phyloP scores from a whole-genome alignment of 2,797 vertebrate genomes.

The Gila robusta region DNA sequence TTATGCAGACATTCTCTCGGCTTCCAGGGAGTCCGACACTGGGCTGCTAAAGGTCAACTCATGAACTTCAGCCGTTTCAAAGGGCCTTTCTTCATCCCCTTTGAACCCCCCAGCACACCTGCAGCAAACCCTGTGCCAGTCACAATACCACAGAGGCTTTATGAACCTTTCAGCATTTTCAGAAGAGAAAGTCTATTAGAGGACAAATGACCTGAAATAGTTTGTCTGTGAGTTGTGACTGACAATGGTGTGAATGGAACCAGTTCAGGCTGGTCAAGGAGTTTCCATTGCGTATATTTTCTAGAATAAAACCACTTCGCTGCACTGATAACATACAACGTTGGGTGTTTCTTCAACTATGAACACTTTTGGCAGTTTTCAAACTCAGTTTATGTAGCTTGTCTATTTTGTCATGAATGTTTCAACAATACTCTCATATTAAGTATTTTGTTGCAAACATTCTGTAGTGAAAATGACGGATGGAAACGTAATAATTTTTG shows the following conservation, averaged over 20 bases:
- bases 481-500: neutral
- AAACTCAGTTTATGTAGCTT: neutral
- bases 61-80: slow-evolving; percentile 51
- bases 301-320: neutral
- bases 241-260: slow-evolving; percentile 12
- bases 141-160: slow-evolving; percentile 38
- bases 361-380: neutral
- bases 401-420: neutral
- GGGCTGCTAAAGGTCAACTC: slow-evolving; percentile 48
- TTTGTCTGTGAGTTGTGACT: slow-evolving; percentile 18
- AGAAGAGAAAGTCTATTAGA: slow-evolving; percentile 16
- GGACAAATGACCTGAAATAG: slow-evolving; percentile 28
- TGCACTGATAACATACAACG: neutral
- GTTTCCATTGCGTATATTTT: neutral
- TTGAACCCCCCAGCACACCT: slow-evolving; percentile 49
- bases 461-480: neutral
- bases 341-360: neutral
- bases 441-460: neutral
- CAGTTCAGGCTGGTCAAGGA: neutral
- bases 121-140: slow-evolving; percentile 30
- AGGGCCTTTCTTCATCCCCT: slow-evolving; percentile 45
- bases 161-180: slow-evolving; percentile 24
- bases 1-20: slow-evolving; percentile 44
- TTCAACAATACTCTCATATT: neutral
- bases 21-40: slow-evolving; percentile 38